These are phyloP conservation scores for Gallinago undulata DNA, from an alignment of 2,113 vertebrate genomes.

Conservation along the genomic window DNA sequence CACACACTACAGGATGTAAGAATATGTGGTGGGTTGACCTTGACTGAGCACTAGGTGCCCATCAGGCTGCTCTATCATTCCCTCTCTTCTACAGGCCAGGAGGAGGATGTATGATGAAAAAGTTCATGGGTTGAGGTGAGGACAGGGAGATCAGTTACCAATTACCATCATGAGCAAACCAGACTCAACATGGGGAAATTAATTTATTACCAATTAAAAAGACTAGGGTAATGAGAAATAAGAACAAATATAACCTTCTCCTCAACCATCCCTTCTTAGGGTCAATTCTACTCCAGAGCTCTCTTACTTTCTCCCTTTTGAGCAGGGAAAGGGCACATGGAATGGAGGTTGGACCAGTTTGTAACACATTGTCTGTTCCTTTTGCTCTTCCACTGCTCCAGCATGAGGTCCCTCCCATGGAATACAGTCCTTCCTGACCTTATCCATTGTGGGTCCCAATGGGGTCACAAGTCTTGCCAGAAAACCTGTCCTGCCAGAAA, in stretches of 20 bases:
- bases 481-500: neutral
- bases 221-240: neutral
- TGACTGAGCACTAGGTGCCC: neutral
- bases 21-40: neutral
- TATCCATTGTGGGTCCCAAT: accelerated
- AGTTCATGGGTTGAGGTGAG: neutral
- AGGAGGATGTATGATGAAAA: neutral
- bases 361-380: neutral
- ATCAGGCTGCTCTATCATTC: neutral
- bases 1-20: neutral
- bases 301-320: neutral
- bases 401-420: accelerated
- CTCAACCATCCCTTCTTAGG: neutral
- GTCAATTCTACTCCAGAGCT: neutral
- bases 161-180: neutral
- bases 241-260: neutral
- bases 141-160: neutral
- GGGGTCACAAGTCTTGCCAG: neutral
- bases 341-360: neutral
- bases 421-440: neutral
- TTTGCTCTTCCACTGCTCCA: neutral
- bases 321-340: neutral
- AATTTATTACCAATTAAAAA: neutral
- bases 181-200: neutral
- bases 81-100: neutral